A percentile compares a stretch with the other conserved stretches of the same genome.
These are phyloP conservation scores for Drosophila mojavensis DNA, from an alignment of 1,140 invertebrate species.

Conservation along the genomic window DNA sequence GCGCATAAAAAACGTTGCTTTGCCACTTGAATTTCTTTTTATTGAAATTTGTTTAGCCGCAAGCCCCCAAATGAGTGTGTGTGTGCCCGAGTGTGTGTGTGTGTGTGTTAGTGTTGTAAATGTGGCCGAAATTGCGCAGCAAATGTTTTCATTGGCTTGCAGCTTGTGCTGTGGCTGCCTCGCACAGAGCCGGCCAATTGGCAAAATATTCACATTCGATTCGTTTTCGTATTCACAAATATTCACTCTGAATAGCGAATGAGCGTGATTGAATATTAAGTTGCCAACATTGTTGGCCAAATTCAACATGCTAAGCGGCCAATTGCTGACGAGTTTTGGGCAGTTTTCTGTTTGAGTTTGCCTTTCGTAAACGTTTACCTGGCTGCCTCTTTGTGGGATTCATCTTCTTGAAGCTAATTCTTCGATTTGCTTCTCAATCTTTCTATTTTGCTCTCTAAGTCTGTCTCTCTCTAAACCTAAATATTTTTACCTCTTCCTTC, in stretches of 20 bases:
- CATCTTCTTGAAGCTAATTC: no score
- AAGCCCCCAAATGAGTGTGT: constrained; percentile 25
- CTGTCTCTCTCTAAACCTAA: no score
- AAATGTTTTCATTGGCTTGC: constrained; percentile 28
- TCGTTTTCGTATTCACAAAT: constrained; percentile 15
- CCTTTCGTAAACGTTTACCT: background rate
- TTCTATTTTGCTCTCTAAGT: no score
- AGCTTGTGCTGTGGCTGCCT: background rate
- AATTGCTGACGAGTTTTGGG: background rate
- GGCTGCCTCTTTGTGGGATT: background rate
- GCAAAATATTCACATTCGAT: background rate
- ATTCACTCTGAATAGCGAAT: background rate
- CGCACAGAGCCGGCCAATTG: background rate
- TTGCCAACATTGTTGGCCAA: no score
- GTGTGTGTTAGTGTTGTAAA: constrained; percentile 14
- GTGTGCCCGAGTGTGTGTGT: constrained; percentile 4
- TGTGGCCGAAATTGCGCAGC: constrained; percentile 16
- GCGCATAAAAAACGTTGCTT: constrained; percentile 54
- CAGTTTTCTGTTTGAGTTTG: background rate
- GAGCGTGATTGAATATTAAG: background rate
- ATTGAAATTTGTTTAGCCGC: constrained; percentile 76
- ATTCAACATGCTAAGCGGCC: no score
- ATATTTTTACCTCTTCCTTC: no score
- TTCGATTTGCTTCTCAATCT: no score
- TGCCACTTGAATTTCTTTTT: constrained; percentile 77